Conservation (phyloP, 2,888 invertebrate species). For the Hypomecis atomaria region DNA sequence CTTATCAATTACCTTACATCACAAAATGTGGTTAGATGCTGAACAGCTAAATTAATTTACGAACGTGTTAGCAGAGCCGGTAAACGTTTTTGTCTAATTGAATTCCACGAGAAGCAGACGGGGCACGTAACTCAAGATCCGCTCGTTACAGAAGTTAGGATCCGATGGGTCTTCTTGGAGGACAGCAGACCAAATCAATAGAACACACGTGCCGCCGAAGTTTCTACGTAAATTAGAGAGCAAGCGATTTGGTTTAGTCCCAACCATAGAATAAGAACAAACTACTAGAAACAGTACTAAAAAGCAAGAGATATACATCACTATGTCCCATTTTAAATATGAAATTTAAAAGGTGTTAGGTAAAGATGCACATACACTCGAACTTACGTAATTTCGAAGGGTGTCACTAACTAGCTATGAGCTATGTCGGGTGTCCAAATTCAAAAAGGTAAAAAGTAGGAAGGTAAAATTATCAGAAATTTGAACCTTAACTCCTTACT, state of each 20-base stretch:
- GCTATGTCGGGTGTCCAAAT: too few species aligned
- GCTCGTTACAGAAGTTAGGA: conserved; percentile 30
- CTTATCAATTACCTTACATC: conserved; percentile 13
- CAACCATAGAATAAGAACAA: too few species aligned
- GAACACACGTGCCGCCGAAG: conserved; percentile 62
- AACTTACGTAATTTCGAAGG: too few species aligned
- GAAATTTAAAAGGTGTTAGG: too few species aligned
- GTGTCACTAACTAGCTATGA: too few species aligned
- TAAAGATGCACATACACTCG: too few species aligned
- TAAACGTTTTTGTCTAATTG: conserved; percentile 31
- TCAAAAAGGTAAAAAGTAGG: too few species aligned
- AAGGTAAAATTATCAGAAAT: too few species aligned
- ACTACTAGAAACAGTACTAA: too few species aligned
- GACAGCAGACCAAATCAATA: conserved; percentile 59
- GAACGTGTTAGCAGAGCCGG: conserved; percentile 5
- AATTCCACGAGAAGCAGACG: conserved; percentile 20
- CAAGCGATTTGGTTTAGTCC: conserved; percentile 51
- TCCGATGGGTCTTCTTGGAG: conserved; percentile 26
- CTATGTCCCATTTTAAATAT: too few species aligned
- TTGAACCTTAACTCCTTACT: too few species aligned
- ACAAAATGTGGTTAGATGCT: conserved; percentile 14
- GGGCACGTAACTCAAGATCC: conserved; percentile 35
- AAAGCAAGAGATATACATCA: too few species aligned
- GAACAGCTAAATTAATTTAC: conserved; percentile 16
- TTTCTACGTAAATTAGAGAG: conserved; percentile 59